Conservation (phyloP, 1,140 invertebrate genomes). For the Chionoecetes opilio region DNA sequence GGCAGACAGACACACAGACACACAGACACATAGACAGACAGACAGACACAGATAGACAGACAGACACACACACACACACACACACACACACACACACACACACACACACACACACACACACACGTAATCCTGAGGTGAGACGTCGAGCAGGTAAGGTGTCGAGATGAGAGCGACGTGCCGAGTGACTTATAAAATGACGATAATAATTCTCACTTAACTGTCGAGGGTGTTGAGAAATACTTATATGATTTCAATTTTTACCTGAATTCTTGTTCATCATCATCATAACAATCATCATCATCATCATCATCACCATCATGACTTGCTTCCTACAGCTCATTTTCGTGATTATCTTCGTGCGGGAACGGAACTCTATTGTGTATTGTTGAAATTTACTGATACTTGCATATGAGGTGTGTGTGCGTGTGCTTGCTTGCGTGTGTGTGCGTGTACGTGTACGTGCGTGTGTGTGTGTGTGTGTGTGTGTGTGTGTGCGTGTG, state of each 20-base stretch:
- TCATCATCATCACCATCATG: background rate
- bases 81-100: constrained; percentile 16
- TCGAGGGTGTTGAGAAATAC: background rate
- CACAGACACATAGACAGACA: background rate
- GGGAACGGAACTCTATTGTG: constrained; percentile 15
- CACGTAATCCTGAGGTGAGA: background rate
- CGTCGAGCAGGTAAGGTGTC: background rate
- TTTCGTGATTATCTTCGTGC: background rate
- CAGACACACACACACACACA: constrained; percentile 27
- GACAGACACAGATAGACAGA: no score
- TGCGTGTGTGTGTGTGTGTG: constrained; percentile 25
- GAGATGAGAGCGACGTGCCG: background rate
- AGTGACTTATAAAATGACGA: background rate
- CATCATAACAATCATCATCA: background rate
- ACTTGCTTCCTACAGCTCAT: background rate
- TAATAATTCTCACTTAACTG: background rate
- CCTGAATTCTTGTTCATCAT: background rate
- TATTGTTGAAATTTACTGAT: background rate
- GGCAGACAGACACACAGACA: background rate
- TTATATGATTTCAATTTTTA: background rate
- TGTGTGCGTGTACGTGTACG: background rate
- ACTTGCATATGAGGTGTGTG: background rate
- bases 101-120: background rate
- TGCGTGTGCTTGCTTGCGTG: background rate
- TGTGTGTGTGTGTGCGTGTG: constrained; percentile 4